Percentiles rank a stretch among this genome's conserved stretches.
Conservation (phyloP, 2,888 invertebrate genomes). For the Dasypolia templi region DNA sequence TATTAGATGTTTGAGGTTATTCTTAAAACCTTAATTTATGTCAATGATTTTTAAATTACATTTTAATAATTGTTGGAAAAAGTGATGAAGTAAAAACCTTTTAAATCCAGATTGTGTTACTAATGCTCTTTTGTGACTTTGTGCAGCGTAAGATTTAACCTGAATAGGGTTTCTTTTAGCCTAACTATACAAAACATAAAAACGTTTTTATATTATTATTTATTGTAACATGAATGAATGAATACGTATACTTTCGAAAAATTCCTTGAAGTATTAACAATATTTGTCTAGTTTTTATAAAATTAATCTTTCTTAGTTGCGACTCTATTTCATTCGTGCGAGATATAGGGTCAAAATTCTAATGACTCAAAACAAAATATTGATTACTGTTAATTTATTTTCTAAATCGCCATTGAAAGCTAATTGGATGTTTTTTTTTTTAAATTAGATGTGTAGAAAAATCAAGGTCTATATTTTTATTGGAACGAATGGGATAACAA, state of each 20-base stretch:
- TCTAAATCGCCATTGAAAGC: not conserved
- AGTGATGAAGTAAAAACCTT: too few relatives aligned
- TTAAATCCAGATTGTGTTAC: too few relatives aligned
- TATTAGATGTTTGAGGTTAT: too few relatives aligned
- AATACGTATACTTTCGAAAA: too few relatives aligned
- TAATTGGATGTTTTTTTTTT: conserved; percentile 10
- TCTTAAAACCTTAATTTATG: too few relatives aligned
- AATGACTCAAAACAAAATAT: not conserved
- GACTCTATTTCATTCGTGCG: conserved; percentile 6
- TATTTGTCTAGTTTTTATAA: not conserved
- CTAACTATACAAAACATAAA: not conserved
- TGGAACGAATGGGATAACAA: not conserved
- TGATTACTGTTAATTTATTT: conserved; percentile 11
- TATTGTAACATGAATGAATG: too few relatives aligned
- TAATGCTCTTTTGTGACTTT: too few relatives aligned
- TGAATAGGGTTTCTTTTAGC: too few relatives aligned
- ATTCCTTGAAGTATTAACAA: not conserved
- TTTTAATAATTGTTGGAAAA: too few relatives aligned
- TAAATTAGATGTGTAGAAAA: conserved; percentile 17
- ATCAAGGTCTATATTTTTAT: not conserved
- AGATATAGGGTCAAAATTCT: not conserved
- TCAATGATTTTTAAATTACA: too few relatives aligned
- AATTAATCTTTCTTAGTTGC: conserved; percentile 6
- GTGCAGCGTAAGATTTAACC: too few relatives aligned
- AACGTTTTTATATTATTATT: too few relatives aligned